Percentiles rank a stretch among this genome's conserved stretches.
phyloP scores from a whole-genome alignment of 2,888 invertebrate genomes.

The Ochropacha duplaris region DNA sequence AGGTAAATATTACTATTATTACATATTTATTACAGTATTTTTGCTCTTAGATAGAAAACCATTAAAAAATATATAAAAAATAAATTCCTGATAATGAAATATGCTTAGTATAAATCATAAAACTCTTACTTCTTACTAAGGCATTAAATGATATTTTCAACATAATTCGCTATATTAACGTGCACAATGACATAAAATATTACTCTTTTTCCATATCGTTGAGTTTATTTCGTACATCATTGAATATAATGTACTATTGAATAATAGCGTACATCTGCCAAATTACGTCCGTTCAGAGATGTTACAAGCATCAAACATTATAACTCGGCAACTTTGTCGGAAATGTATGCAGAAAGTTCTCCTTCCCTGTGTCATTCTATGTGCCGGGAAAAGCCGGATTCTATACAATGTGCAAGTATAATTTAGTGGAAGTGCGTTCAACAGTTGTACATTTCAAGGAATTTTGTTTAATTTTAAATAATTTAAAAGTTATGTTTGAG shows the following conservation, averaged over 20 bases:
- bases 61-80: no score
- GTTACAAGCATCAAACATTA: constrained; percentile 8
- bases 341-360: constrained; percentile 45
- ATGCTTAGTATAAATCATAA: no score
- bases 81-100: no score
- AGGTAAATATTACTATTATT: no score
- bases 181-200: neutral
- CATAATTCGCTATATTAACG: neutral
- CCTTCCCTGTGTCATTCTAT: constrained; percentile 7
- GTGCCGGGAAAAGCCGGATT: constrained; percentile 18
- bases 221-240: neutral
- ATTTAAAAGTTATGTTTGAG: neutral
- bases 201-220: neutral
- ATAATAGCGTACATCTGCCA: constrained; percentile 8
- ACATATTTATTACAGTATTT: no score
- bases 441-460: neutral
- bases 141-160: neutral
- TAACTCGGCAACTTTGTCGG: neutral
- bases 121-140: neutral
- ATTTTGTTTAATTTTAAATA: neutral
- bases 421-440: constrained; percentile 13
- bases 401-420: constrained; percentile 29
- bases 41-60: no score
- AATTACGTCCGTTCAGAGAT: constrained; percentile 24
- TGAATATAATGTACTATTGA: no score